These are phyloP conservation scores for Microtus oregoni DNA, from an alignment of 2,113 vertebrate species.

Conservation along the genomic window DNA sequence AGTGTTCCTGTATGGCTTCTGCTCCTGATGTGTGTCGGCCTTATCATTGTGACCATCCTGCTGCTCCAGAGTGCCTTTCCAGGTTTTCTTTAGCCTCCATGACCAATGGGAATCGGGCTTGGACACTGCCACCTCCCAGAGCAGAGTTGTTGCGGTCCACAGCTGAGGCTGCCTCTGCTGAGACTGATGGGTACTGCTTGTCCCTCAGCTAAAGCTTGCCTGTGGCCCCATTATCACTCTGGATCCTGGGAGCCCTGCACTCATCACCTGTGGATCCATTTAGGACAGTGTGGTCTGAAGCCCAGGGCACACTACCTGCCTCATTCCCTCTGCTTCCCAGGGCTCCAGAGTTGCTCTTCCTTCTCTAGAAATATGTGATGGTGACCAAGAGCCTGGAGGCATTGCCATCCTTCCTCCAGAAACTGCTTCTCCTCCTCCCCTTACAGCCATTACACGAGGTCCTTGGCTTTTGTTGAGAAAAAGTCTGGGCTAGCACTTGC, in stretches of 20 bases:
- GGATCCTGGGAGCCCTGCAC: conserved; percentile 6
- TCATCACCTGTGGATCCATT: conserved; percentile 29
- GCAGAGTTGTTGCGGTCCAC: not conserved
- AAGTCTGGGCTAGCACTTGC: not conserved
- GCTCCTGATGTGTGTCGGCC: conserved; percentile 90
- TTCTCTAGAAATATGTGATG: conserved; percentile 59
- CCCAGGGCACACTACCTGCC: not conserved
- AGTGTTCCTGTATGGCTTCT: conserved; percentile 94
- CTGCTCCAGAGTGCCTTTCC: conserved; percentile 93
- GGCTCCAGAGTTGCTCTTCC: not conserved
- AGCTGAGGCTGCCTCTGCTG: not conserved
- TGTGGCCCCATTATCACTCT: not conserved
- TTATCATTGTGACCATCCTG: conserved; percentile 89
- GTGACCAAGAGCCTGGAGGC: conserved; percentile 23
- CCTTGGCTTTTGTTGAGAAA: conserved; percentile 14
- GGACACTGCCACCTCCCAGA: conserved; percentile 29
- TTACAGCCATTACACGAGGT: conserved; percentile 9
- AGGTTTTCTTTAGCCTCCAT: conserved; percentile 88
- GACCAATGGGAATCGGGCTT: not conserved
- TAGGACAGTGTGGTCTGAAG: not conserved
- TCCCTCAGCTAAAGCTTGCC: not conserved
- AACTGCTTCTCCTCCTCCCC: not conserved
- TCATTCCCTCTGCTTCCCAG: not conserved
- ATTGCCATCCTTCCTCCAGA: conserved; percentile 21
- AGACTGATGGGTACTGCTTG: not conserved